A percentile compares a stretch with the other conserved stretches of the same genome.
Evolutionary conservation across 1,140 invertebrate species (phyloP).

Genomic region (Micrasema longulum): DNA sequence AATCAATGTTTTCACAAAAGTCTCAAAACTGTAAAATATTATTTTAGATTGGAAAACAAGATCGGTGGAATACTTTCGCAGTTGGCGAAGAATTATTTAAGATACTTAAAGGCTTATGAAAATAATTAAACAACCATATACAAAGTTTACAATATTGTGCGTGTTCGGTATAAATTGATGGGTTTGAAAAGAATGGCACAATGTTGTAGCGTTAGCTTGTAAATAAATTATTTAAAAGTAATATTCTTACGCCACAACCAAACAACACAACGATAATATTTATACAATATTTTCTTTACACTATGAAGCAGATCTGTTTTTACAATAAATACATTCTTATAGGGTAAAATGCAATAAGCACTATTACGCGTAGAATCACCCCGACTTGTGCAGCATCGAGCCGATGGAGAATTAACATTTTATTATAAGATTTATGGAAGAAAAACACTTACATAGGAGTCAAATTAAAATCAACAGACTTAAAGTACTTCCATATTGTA

Average conservation of each 20-base stretch:
- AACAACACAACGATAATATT: background rate
- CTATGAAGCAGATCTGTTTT: too few species aligned
- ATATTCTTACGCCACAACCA: background rate
- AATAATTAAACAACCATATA: too few species aligned
- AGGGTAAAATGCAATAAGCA: background rate
- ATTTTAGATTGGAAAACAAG: too few species aligned
- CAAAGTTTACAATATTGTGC: too few species aligned
- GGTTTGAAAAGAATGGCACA: too few species aligned
- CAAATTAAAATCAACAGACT: conserved; percentile 22
- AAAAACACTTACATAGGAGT: conserved; percentile 29
- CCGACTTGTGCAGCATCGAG: conserved; percentile 2
- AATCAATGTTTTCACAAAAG: too few species aligned
- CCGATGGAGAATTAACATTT: conserved; percentile 8
- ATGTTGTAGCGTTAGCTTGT: background rate
- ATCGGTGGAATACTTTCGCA: too few species aligned
- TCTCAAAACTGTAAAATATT: too few species aligned
- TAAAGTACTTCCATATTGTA: too few species aligned
- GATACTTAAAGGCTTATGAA: too few species aligned
- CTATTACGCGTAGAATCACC: background rate
- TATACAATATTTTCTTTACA: background rate
- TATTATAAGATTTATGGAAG: conserved; percentile 11
- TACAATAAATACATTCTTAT: background rate
- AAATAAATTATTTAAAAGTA: conserved; percentile 6
- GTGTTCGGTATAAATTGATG: too few species aligned
- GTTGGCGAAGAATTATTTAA: too few species aligned